Percentiles rank a stretch among this genome's conserved stretches.
Evolutionary conservation across 1,140 invertebrate genomes (phyloP).

Genomic region (Probaryconus sp.): DNA sequence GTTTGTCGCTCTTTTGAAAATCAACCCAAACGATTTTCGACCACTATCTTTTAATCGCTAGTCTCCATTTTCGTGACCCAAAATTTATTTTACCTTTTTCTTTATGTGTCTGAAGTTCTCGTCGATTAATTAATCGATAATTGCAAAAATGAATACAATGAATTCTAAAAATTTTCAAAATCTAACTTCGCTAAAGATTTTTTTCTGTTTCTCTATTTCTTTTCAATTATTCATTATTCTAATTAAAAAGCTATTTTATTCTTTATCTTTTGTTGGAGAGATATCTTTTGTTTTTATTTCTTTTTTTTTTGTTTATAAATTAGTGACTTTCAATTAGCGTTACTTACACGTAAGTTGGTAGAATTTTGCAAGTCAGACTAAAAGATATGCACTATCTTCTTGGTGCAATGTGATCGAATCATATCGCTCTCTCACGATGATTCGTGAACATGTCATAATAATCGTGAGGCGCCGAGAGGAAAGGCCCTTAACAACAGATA

Average conservation of each 20-base stretch:
- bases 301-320: too few relatives aligned
- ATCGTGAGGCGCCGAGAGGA: conserved; percentile 14
- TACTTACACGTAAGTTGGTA: conserved; percentile 29
- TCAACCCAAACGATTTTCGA: conserved; percentile 41
- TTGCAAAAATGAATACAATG: too few relatives aligned
- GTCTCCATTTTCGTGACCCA: background rate
- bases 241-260: too few relatives aligned
- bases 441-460: conserved; percentile 41
- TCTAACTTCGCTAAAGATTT: too few relatives aligned
- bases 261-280: too few relatives aligned
- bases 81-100: background rate
- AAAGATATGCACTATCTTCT: conserved; percentile 31
- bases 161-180: too few relatives aligned
- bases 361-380: conserved; percentile 48
- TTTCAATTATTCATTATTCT: too few relatives aligned
- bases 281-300: too few relatives aligned
- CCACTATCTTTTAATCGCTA: conserved; percentile 4
- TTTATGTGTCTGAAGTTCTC: too few relatives aligned
- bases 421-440: conserved; percentile 46
- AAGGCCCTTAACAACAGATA: conserved; percentile 18
- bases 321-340: conserved; percentile 8
- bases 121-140: too few relatives aligned
- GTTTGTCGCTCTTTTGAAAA: conserved; percentile 44
- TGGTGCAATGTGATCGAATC: conserved; percentile 13
- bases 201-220: too few relatives aligned